These are phyloP conservation scores for Ceratosolen solmsi DNA, from an alignment of 1,140 invertebrate genomes.

Conservation along the genomic window DNA sequence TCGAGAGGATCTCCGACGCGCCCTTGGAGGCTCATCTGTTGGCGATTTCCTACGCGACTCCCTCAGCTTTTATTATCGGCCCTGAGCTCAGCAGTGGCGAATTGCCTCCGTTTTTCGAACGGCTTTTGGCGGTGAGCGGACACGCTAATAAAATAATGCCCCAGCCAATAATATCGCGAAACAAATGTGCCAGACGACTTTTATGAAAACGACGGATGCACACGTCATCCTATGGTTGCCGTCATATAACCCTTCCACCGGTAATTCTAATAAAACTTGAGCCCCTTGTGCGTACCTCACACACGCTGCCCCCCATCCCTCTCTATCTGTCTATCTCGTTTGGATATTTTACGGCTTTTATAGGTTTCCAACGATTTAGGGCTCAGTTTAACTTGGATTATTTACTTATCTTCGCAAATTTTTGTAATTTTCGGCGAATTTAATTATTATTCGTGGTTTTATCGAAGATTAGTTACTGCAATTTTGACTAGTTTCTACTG, in stretches of 20 bases:
- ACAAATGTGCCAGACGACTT: constrained; percentile 71
- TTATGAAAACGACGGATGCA: constrained; percentile 64
- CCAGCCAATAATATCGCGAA: constrained; percentile 63
- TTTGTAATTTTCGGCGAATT: neutral
- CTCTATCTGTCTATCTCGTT: constrained; percentile 12
- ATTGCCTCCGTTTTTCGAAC: constrained; percentile 37
- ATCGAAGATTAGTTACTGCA: neutral
- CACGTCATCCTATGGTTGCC: constrained; percentile 22
- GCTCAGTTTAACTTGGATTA: constrained; percentile 20
- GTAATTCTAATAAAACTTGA: constrained; percentile 61
- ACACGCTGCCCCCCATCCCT: neutral
- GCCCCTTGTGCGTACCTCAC: constrained; percentile 49
- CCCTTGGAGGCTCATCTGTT: neutral
- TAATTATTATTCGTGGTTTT: neutral
- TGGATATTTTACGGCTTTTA: constrained; percentile 9
- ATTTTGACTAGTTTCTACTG: neutral
- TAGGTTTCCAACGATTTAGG: constrained; percentile 24
- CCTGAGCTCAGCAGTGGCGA: neutral
- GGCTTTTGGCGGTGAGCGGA: constrained; percentile 54
- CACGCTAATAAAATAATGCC: constrained; percentile 66
- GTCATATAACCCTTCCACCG: neutral
- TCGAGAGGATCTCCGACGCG: neutral
- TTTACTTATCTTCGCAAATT: constrained; percentile 21
- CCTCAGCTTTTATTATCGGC: constrained; percentile 31
- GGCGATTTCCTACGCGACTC: neutral